A percentile compares a stretch with the other conserved stretches of the same genome.
These are phyloP conservation scores for Phyto melanocephala DNA, from an alignment of 2,888 invertebrate genomes.

Conservation along the genomic window DNA sequence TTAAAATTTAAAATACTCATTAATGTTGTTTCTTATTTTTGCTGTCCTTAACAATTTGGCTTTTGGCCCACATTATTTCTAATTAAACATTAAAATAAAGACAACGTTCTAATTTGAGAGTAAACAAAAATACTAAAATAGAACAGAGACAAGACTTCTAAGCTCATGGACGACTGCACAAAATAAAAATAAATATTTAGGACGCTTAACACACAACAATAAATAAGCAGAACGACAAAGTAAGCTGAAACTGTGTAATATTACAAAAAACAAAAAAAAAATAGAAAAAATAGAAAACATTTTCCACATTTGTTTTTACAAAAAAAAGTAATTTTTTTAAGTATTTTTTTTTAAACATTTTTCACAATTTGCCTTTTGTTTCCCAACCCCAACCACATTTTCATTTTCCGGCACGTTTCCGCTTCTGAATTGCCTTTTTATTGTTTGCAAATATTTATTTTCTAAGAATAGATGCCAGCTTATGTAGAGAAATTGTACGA, in stretches of 20 bases:
- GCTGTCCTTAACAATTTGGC: background rate
- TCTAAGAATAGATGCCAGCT: background rate
- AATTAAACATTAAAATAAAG: background rate
- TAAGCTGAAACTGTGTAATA: background rate
- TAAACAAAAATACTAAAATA: too few relatives aligned
- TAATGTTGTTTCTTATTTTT: background rate
- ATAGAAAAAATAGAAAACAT: background rate
- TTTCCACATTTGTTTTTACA: background rate
- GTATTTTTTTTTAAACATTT: background rate
- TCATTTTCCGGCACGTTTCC: background rate
- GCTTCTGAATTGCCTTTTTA: background rate
- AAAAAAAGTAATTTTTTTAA: background rate
- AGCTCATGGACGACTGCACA: background rate
- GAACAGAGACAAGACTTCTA: too few relatives aligned
- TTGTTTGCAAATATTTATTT: background rate
- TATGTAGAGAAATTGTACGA: background rate
- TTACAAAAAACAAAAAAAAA: background rate
- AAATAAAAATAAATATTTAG: background rate
- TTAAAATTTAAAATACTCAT: too few relatives aligned
- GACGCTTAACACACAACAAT: background rate
- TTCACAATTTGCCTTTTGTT: conserved; percentile 9
- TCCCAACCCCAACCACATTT: background rate
- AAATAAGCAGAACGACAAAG: background rate
- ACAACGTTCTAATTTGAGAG: conserved; percentile 4
- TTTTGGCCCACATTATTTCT: conserved; percentile 4